These are phyloP conservation scores for Diplolepis rosae DNA, from an alignment of 2,888 invertebrate genomes.

Conservation along the genomic window DNA sequence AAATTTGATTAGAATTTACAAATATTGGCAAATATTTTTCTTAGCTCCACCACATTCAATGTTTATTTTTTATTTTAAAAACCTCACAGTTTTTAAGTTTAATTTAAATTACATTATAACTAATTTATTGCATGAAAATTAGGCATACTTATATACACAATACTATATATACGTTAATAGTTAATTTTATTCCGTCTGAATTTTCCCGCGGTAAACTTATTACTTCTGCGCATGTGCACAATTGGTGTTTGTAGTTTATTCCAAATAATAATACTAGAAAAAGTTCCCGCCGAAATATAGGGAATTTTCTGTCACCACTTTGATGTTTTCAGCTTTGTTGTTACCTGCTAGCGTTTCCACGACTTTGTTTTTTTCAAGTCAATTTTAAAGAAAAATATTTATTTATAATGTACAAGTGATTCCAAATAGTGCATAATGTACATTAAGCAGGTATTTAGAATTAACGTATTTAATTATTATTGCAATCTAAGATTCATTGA, in stretches of 20 bases:
- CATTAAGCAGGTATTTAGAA: constrained; percentile 36
- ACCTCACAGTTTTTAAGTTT: too few species aligned
- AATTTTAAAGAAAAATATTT: constrained; percentile 5
- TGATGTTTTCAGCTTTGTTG: constrained; percentile 32
- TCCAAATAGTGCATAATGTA: constrained; percentile 29
- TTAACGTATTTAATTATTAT: background rate
- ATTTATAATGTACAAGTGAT: constrained; percentile 8
- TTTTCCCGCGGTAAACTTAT: background rate
- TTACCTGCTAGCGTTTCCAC: constrained; percentile 3
- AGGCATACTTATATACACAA: too few species aligned
- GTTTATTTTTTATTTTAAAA: too few species aligned
- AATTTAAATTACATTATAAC: too few species aligned
- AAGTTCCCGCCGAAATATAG: constrained; percentile 37
- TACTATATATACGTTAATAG: too few species aligned
- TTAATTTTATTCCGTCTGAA: too few species aligned
- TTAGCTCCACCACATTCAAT: too few species aligned
- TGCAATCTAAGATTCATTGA: background rate
- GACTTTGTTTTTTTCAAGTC: background rate
- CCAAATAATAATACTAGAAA: background rate
- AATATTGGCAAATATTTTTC: too few species aligned
- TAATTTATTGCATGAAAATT: too few species aligned
- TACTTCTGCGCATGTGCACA: background rate
- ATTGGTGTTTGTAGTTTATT: background rate
- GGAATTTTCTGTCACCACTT: background rate
- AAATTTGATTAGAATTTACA: too few species aligned